Evolutionary conservation across 2,888 invertebrate genomes (phyloP), one percentile per base, ranked within the genome.

Genomic region (Odontocerum albicorne): DNA sequence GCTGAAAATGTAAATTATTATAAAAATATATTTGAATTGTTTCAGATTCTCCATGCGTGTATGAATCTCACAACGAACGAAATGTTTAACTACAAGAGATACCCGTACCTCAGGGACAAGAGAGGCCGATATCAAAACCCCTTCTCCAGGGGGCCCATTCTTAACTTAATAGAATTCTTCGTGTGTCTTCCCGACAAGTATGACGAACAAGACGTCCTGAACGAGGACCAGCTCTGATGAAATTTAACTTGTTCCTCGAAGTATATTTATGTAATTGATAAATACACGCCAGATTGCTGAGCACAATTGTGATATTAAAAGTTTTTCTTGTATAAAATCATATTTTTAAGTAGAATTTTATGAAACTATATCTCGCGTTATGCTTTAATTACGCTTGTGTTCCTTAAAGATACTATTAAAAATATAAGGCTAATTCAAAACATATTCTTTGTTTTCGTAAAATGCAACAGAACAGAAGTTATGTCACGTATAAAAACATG

Each of bases 11-110:
- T n/a, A n/a, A n/a, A n/a, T n/a, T n/a, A n/a, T n/a, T n/a, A n/a
- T n/a, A n/a, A n/a, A n/a, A n/a, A n/a, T n/a, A n/a, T n/a, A n/a
- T n/a, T n/a, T n/a, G n/a, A n/a, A n/a, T n/a, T 58, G 62, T 78
- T 76, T 15, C 77, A 95, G 94, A 84, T 93, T 45, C 77, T 93
- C 16, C 93, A 95, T 70, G 93, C 92, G 8, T 90, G 92, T 68
- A 90, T 92, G 90, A 96, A 96, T 75, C 74, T 95, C 56, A 95
- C 96, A 4, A 94, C 94, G 39, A 96, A 95, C 70, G 95, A 96
- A 74, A 92, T 93, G 89, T 91, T 94, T 69, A 95, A 95, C 74
- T 91, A 91, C 70, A 92, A 92, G 68, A 81, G 94, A 46, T 95
- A 95, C 70, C 88, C 92, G 0, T 95, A 96, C 70, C 72, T 96